Evolutionary conservation across 2,113 vertebrate genomes (phyloP), one percentile per base, ranked within the genome.

Genomic region (Calypte anna): DNA sequence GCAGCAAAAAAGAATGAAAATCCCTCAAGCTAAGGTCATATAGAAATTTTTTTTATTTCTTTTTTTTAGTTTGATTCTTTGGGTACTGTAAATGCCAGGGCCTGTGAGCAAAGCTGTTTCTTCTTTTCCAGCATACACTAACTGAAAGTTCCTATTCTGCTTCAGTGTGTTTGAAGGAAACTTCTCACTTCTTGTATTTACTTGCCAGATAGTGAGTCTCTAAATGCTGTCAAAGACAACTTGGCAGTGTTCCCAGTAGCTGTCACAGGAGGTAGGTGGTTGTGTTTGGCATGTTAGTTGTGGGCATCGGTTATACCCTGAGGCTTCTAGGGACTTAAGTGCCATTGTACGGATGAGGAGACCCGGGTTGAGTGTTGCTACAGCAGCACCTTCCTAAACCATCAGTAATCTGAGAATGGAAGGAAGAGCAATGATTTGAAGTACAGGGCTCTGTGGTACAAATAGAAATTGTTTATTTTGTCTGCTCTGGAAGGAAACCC

Each of bases 361-460:
- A 43, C 20, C 25, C 46, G 8, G 18, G 2, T 14, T 36, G 44
- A 38, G 28, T 25, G 2, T 61, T 84, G 81, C 50, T 78, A 0
- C 30, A 64, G 17, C 20, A 46, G 16, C 30, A 0, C 12, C 59
- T 28, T 30, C 28, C 23, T 66, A 18, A 73, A 23, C 40, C 8
- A 4, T 20, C 13, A 0, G 33, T 36, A 70, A 28, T 24, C 64
- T 69, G 61, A 58, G 18, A 18, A 7, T 27, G 20, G 40, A 48
- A 61, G 44, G 25, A 50, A 16, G 10, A 85, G 0, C 5, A 31
- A 7, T 17, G 19, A 12, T 36, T 31, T 55, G 40, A 79, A 54
- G n/a, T 36, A n/a, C 6, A 4, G 5, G 33, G 6, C 63, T 59
- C 3, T 57, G 10, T 0, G 0, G 17, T 51, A 15, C 18, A 21